Conservation (phyloP, 2,113 vertebrate species). For the Pachycephala philippinensis region DNA sequence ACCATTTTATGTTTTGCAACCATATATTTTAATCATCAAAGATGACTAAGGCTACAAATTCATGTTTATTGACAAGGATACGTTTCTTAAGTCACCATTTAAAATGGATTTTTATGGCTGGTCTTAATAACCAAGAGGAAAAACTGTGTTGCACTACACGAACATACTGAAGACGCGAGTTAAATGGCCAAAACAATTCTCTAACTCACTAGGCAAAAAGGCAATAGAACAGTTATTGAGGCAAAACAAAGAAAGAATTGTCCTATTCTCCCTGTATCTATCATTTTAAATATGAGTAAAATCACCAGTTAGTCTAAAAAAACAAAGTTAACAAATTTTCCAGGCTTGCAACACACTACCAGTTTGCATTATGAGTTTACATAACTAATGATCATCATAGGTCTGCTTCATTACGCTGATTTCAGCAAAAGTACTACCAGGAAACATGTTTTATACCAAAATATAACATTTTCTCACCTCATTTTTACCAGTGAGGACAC, state of each 20-base stretch:
- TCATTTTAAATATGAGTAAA: background rate
- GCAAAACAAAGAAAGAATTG: background rate
- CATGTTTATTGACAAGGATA: conserved; percentile 26
- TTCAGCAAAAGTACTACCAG: background rate
- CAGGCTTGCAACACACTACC: background rate
- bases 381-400: background rate
- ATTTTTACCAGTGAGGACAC: background rate
- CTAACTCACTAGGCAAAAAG: background rate
- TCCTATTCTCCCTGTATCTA: background rate
- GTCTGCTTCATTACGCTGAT: background rate
- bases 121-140: conserved; percentile 5
- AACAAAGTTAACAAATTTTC: background rate
- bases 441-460: background rate
- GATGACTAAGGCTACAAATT: conserved; percentile 16
- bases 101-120: conserved; percentile 33
- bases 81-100: conserved; percentile 19
- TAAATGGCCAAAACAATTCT: background rate
- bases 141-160: background rate
- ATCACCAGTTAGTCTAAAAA: background rate
- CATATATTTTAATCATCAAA: background rate
- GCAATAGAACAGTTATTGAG: background rate
- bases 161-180: background rate
- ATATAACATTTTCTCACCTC: background rate
- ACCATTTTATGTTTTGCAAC: background rate
- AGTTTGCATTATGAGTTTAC: background rate